Evolutionary conservation across 2,888 invertebrate species (phyloP).

Genomic region (Agelastica alni): DNA sequence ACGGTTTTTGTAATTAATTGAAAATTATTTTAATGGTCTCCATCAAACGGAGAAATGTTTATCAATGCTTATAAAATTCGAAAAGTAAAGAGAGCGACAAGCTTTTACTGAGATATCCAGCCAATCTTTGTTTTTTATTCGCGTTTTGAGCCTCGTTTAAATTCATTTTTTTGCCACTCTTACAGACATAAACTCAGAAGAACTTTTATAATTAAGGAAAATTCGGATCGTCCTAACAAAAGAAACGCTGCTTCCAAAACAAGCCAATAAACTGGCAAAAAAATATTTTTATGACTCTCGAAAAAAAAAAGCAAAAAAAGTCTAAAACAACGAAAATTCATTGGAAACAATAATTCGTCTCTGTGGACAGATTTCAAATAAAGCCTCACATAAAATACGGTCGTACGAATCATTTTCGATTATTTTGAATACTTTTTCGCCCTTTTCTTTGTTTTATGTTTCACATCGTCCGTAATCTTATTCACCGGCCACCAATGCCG

Average conservation of each 20-base stretch:
- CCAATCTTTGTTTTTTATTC: no score
- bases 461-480: slow-evolving; percentile 31
- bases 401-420: slow-evolving; percentile 34
- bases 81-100: no score
- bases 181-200: background rate
- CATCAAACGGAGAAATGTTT: no score
- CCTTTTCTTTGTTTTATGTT: slow-evolving; percentile 34
- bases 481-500: slow-evolving; percentile 26
- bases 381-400: slow-evolving; percentile 30
- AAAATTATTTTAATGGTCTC: no score
- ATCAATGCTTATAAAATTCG: no score
- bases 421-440: slow-evolving; percentile 32
- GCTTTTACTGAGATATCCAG: no score
- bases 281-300: slow-evolving; percentile 12
- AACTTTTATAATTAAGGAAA: slow-evolving; percentile 3
- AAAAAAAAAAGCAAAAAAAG: no score
- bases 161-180: no score
- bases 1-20: no score
- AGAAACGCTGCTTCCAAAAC: slow-evolving; percentile 4
- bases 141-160: no score
- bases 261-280: slow-evolving; percentile 13
- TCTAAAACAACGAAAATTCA: slow-evolving; percentile 18
- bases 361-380: slow-evolving; percentile 28
- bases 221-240: background rate
- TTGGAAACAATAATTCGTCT: slow-evolving; percentile 21